phyloP scores from a whole-genome alignment of 1,140 invertebrate species.

The Procambarus clarkii region DNA sequence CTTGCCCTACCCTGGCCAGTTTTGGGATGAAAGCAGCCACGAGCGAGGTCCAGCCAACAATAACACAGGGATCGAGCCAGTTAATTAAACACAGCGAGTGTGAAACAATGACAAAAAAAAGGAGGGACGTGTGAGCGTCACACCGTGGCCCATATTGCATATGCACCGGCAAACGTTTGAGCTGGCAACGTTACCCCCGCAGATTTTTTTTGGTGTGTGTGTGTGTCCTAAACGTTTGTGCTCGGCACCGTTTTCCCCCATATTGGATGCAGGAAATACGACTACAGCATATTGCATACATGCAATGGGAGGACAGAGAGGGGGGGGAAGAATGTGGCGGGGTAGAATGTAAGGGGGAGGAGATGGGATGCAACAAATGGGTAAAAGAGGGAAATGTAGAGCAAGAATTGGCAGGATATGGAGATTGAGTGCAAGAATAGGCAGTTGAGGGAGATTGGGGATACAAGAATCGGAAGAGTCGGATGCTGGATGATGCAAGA shows the following conservation, averaged over 20 bases:
- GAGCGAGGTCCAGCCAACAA: background rate
- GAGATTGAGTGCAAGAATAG: too few relatives aligned
- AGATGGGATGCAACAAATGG: background rate
- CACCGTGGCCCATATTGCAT: conserved; percentile 21
- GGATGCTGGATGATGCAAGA: too few relatives aligned
- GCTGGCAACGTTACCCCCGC: too few relatives aligned
- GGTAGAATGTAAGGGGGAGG: background rate
- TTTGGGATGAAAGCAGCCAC: background rate
- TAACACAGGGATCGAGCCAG: conserved; percentile 3
- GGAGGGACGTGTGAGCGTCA: background rate
- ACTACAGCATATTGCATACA: too few relatives aligned
- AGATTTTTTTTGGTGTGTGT: too few relatives aligned
- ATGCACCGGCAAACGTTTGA: too few relatives aligned
- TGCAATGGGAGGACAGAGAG: background rate
- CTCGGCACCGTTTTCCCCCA: background rate
- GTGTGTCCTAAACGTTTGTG: too few relatives aligned
- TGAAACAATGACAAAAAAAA: background rate
- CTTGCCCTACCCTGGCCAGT: too few relatives aligned
- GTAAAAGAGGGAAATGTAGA: too few relatives aligned
- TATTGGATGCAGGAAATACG: background rate
- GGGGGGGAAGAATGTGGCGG: background rate
- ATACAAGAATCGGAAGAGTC: too few relatives aligned
- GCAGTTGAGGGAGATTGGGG: too few relatives aligned
- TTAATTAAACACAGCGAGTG: conserved; percentile 11
- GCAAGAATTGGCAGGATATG: too few relatives aligned